Evolutionary conservation across 2,113 vertebrate species (phyloP).

Genomic region (Saguinus imperator): DNA sequence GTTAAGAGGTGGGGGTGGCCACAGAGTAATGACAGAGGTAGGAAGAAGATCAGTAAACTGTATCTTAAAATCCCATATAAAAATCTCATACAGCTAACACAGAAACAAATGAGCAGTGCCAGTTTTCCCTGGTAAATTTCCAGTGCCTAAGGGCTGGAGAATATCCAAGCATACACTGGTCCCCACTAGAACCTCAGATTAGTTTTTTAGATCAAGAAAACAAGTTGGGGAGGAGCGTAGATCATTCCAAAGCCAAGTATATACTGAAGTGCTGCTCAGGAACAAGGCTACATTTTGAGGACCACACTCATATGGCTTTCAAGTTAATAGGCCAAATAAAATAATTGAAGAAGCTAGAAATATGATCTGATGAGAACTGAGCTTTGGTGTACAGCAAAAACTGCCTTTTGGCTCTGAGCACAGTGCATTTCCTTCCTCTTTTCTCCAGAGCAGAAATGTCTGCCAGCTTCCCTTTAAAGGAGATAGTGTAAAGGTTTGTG

Average conservation of each 20-base stretch:
- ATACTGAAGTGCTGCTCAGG: not conserved
- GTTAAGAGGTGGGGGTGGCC: not conserved
- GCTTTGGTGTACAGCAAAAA: not conserved
- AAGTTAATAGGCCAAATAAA: conserved; percentile 21
- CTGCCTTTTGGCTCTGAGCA: not conserved
- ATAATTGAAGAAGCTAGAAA: not conserved
- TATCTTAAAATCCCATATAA: not conserved
- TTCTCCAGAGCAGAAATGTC: not conserved
- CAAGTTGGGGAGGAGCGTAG: not conserved
- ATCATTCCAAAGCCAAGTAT: not conserved
- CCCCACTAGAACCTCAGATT: not conserved
- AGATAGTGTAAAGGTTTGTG: not conserved
- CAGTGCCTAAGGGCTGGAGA: not conserved
- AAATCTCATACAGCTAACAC: not conserved
- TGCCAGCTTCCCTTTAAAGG: not conserved
- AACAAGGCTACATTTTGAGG: not conserved
- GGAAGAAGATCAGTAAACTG: not conserved
- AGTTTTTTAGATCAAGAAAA: conserved; percentile 49
- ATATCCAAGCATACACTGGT: not conserved
- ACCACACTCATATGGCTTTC: not conserved
- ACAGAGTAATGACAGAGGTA: not conserved
- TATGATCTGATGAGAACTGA: not conserved
- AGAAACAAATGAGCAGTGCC: not conserved
- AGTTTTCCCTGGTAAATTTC: conserved; percentile 1
- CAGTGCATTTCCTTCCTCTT: conserved; percentile 26